Evolutionary conservation across 2,113 vertebrate species (phyloP).

Genomic region (Oncorhynchus kisutch): DNA sequence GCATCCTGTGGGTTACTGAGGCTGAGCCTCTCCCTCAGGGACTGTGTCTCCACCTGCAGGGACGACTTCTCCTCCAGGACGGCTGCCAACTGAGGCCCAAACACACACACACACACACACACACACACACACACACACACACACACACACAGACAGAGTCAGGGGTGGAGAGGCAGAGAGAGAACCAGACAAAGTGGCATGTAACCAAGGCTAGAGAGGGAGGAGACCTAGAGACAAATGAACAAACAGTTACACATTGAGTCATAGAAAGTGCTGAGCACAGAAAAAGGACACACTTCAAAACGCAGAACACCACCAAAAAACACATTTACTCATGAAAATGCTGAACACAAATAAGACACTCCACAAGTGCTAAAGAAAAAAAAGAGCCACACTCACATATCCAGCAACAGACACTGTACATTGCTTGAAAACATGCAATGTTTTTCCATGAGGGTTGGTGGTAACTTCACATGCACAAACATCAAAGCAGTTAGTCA

Average conservation of each 20-base stretch:
- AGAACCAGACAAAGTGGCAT: not conserved
- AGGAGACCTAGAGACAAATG: not conserved
- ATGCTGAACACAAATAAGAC: not conserved
- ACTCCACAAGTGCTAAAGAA: not conserved
- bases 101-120: not conserved
- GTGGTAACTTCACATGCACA: slow-evolving; percentile 45
- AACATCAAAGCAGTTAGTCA: slow-evolving; percentile 47
- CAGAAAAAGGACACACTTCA: not conserved
- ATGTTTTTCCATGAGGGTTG: slow-evolving; percentile 31
- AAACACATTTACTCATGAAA: not conserved
- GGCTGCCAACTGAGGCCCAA: slow-evolving; percentile 68
- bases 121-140: not conserved
- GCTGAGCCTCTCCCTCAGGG: slow-evolving; percentile 72
- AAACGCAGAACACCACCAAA: not conserved
- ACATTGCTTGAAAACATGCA: slow-evolving; percentile 13
- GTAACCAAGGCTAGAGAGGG: not conserved
- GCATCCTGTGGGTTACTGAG: slow-evolving; percentile 61
- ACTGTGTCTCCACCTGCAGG: slow-evolving; percentile 71
- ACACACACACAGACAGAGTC: slow-evolving; percentile 49
- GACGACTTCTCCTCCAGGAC: slow-evolving; percentile 80
- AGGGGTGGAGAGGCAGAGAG: not conserved
- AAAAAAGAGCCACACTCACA: not conserved
- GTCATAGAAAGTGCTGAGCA: not conserved
- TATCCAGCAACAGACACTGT: not conserved
- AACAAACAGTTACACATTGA: not conserved